Percentiles rank a stretch among this genome's conserved stretches.
Conservation (phyloP, 2,888 invertebrate genomes). For the Callimorpha dominula region DNA sequence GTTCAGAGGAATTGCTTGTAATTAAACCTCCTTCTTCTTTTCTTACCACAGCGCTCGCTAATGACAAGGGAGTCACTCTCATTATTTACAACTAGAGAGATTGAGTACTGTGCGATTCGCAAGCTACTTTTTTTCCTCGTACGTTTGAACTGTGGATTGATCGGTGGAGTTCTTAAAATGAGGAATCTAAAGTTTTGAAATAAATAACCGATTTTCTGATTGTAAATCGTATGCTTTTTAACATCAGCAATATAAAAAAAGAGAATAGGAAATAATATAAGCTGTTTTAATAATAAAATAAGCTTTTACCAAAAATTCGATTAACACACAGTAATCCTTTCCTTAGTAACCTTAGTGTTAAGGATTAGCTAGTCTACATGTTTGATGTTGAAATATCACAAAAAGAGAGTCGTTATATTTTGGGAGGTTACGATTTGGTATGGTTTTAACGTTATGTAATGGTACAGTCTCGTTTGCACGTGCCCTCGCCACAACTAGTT, state of each 20-base stretch:
- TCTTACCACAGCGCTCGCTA: neutral
- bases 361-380: neutral
- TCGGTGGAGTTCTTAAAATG: neutral
- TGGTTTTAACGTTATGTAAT: constrained; percentile 29
- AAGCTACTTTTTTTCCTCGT: neutral
- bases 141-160: neutral
- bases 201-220: no score
- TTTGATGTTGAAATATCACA: constrained; percentile 4
- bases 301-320: no score
- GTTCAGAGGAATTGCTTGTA: neutral
- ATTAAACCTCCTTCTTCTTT: neutral
- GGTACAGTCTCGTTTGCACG: constrained; percentile 20
- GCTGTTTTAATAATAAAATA: no score
- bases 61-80: neutral
- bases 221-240: no score
- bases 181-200: neutral
- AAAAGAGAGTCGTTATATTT: constrained; percentile 7
- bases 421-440: constrained; percentile 10
- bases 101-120: neutral
- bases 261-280: no score
- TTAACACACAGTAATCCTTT: neutral
- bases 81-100: neutral
- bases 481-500: constrained; percentile 35
- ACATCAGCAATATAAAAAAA: no score
- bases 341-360: neutral